Percentiles rank a stretch among this genome's conserved stretches.
These are phyloP conservation scores for Zosterops lateralis DNA, from an alignment of 2,113 vertebrate genomes.

Conservation along the genomic window DNA sequence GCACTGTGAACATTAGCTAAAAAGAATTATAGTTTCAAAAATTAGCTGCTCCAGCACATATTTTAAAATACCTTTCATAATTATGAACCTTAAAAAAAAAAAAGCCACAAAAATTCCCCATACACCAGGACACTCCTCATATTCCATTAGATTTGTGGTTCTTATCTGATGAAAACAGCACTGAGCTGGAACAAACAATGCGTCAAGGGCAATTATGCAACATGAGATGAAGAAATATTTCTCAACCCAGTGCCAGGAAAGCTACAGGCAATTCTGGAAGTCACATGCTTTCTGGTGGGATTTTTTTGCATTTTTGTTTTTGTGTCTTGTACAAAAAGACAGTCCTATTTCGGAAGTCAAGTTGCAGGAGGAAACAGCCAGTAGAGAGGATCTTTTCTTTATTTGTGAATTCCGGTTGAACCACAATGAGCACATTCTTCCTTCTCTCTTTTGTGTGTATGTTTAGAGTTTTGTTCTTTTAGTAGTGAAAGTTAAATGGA, in stretches of 20 bases:
- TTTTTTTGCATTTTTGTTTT: slow-evolving; percentile 50
- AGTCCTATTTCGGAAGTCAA: slow-evolving; percentile 46
- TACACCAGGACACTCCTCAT: background rate
- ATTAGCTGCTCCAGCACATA: background rate
- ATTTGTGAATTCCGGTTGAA: slow-evolving; percentile 49
- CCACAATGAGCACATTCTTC: slow-evolving; percentile 57
- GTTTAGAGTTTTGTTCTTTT: slow-evolving; percentile 44
- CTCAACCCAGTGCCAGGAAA: slow-evolving; percentile 74
- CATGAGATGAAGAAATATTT: slow-evolving; percentile 71
- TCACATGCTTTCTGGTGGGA: slow-evolving; percentile 62
- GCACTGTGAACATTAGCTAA: background rate
- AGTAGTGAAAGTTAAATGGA: slow-evolving; percentile 43
- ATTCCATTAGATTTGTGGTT: slow-evolving; percentile 50
- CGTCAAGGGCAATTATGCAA: slow-evolving; percentile 72
- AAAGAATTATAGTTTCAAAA: background rate
- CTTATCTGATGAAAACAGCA: slow-evolving; percentile 65
- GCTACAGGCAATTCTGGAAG: slow-evolving; percentile 63
- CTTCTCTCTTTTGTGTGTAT: slow-evolving; percentile 38
- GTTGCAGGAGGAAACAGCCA: slow-evolving; percentile 44
- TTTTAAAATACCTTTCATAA: slow-evolving; percentile 28
- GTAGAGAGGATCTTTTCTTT: slow-evolving; percentile 43
- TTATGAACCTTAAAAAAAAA: background rate
- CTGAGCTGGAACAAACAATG: slow-evolving; percentile 67
- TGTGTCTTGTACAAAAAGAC: slow-evolving; percentile 17
- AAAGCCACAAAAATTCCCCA: background rate